Evolutionary conservation across 1,140 invertebrate species (phyloP), one percentile per base, ranked within the genome.

Genomic region (Rhagoletis pomonella): DNA sequence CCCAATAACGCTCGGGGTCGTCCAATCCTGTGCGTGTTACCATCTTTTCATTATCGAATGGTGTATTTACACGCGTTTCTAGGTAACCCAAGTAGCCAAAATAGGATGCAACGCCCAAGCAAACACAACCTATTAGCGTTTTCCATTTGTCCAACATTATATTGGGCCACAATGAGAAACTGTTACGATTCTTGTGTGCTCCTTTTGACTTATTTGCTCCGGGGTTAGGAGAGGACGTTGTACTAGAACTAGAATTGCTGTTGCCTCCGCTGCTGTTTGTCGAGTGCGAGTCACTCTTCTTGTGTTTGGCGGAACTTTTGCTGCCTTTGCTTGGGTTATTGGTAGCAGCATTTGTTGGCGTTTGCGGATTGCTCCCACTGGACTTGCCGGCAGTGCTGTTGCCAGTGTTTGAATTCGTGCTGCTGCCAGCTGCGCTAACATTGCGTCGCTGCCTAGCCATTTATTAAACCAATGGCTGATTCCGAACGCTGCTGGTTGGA

Each of bases 1-100:
- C 98, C 98, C 98, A 99, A 93, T 97, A 99, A 88, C 96, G 95
- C 5, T 97, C 96, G 2, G 97, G 96, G 29, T 96, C 95, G 84
- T 96, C 95, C 60, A 97, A 90, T 0, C 97, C 96, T 73, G 95
- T 94, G 88, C 94, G 94, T 67, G 94, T 90, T 2, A 98, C 96
- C 85, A 97, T 95, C 85, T 93, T 93, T 58, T 92, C 91, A 87
- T 92, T 91, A 90, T 96, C 95, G 87, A 97, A 96, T 0, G 97
- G 97, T 3, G 97, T 98, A 90, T 97, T 98, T 0, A 99, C 97
- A 88, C 97, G 94, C 1, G 97, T 98, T 93, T 98, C 97, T 59
- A 98, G 93, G 91, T 98, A 97, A 10, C 97, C 97, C 89, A 96
- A 94, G 89, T 97, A 97, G 62, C 96, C 96, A 88, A 97, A 96